Percentiles rank a stretch among this genome's conserved stretches.
Evolutionary conservation across 2,113 vertebrate genomes (phyloP).

Genomic region (Pardalotus punctatus): DNA sequence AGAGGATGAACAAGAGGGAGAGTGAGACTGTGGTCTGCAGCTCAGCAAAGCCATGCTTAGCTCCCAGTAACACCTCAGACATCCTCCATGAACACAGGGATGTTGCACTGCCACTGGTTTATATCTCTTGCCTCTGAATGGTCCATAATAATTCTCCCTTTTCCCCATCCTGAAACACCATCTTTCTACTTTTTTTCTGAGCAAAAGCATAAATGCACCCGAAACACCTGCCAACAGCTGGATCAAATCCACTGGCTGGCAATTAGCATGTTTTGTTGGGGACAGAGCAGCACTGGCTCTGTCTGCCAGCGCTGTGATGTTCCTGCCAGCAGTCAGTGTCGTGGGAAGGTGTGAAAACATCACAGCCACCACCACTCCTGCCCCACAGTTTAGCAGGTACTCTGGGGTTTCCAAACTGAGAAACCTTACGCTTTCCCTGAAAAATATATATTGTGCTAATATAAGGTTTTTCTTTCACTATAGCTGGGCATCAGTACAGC

Average conservation of each 20-base stretch:
- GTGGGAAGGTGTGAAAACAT: not conserved
- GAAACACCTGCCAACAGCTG: not conserved
- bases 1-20: not conserved
- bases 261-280: not conserved
- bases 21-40: not conserved
- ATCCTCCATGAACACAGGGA: accelerated
- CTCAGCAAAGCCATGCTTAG: not conserved
- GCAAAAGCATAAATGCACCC: not conserved
- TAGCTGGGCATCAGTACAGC: not conserved
- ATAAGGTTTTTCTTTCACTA: not conserved
- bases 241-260: not conserved
- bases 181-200: not conserved
- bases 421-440: not conserved
- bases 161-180: not conserved
- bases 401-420: not conserved
- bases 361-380: not conserved
- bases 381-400: not conserved
- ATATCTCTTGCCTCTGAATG: not conserved
- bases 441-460: not conserved
- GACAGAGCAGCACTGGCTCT: not conserved
- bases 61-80: not conserved
- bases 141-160: not conserved
- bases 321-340: not conserved
- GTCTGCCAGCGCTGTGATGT: not conserved
- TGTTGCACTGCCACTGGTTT: not conserved